Evolutionary conservation across 2,113 vertebrate species (phyloP), one percentile per base, ranked within the genome.

Genomic region (Callipepla squamata): DNA sequence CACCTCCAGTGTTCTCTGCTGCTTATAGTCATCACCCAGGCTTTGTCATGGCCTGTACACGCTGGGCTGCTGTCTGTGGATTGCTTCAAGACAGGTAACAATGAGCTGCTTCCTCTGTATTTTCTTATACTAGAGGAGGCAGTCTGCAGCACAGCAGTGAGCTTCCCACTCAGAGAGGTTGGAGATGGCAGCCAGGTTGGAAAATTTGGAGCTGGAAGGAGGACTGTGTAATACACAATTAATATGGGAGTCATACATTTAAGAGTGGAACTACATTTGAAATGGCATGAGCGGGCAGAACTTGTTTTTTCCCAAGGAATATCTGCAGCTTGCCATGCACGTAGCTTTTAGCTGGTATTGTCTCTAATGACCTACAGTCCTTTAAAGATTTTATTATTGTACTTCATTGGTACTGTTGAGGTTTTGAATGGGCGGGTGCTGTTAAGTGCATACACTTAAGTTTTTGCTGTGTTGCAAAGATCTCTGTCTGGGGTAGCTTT

Each of bases 21-120:
- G 55, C 44, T 90, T n/a, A 6, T 0, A 0, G 30, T 55, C 42
- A 7, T 0, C 47, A 14, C n/a, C 22, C 3, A 2, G 23, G 21
- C 75, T 89, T 72, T 16, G 14, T n/a, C 7, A 1, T 40, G 44
- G 40, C 32, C 93, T 93, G 73, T 40, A 23, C 40, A 4, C 1
- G 6, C 57, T 22, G 2, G 44, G 26, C 26, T 55, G 30, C 78
- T 66, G 48, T 2, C 45, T 50, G 13, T 32, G 51, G 2, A 17
- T 22, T 59, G 4, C 55, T 32, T 65, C 32, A 77, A 69, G 65
- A 59, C 30, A 38, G 21, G 67, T 70, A 67, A 50, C 30, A 58
- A 3, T 9, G 17, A 65, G 9, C 34, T 38, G 0, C 65, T 90
- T 66, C 7, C 28, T 65, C 32, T 32, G 0, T 25, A 7, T 45